Evolutionary conservation across 2,797 vertebrate genomes (phyloP).

Genomic region (Anisognathus igniventris): DNA sequence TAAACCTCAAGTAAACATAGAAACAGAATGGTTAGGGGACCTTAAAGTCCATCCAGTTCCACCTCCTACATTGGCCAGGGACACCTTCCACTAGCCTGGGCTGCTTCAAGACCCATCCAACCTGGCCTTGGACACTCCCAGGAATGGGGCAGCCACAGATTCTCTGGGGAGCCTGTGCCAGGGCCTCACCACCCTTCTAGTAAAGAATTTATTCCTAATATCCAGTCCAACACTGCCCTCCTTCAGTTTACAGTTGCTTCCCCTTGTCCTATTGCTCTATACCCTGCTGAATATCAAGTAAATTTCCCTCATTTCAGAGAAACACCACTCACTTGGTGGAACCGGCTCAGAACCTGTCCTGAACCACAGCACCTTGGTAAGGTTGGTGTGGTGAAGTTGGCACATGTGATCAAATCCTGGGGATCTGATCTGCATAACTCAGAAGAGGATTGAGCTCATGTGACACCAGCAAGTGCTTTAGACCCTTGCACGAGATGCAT

Average conservation of each 20-base stretch:
- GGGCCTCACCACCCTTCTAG: neutral
- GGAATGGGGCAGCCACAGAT: neutral
- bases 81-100: neutral
- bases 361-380: accelerated
- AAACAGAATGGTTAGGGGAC: neutral
- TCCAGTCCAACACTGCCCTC: neutral
- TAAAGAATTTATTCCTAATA: neutral
- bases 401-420: neutral
- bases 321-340: neutral
- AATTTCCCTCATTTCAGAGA: neutral
- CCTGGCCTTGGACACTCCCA: neutral
- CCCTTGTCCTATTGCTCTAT: neutral
- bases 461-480: neutral
- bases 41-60: neutral
- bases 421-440: neutral
- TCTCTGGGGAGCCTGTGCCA: neutral
- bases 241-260: neutral
- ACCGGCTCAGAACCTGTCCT: neutral
- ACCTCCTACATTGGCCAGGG: neutral
- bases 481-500: neutral
- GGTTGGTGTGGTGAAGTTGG: neutral
- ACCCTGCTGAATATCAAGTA: neutral
- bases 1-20: neutral
- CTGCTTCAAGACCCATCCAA: neutral
- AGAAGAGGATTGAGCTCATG: neutral